Evolutionary conservation across 2,797 vertebrate species (phyloP).

Genomic region (Catostomus latipinnis): DNA sequence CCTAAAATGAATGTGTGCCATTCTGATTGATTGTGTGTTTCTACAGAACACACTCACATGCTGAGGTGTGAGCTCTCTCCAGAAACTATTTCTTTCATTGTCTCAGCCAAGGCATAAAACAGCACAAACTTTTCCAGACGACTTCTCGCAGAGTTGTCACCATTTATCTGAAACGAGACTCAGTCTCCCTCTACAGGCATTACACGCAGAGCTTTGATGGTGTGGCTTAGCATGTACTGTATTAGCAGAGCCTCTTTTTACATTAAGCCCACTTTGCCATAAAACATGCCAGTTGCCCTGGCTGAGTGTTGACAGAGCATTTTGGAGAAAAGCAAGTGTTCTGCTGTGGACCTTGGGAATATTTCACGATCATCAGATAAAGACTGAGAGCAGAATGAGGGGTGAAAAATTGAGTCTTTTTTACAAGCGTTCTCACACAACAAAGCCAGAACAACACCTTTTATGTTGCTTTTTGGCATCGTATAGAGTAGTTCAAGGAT

Average conservation of each 20-base stretch:
- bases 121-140: constrained; percentile 57
- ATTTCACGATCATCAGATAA: constrained; percentile 8
- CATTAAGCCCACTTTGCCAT: constrained; percentile 55
- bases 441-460: constrained; percentile 13
- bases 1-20: constrained; percentile 13
- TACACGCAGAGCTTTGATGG: constrained; percentile 64
- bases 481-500: background rate
- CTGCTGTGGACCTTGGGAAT: constrained; percentile 55
- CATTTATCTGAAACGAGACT: constrained; percentile 65
- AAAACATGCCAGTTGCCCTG: constrained; percentile 69
- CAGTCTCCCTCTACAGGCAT: constrained; percentile 63
- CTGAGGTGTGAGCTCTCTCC: constrained; percentile 9
- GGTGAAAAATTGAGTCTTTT: constrained; percentile 42
- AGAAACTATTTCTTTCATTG: constrained; percentile 26
- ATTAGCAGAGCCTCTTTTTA: constrained; percentile 66
- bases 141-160: constrained; percentile 54
- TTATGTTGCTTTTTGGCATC: background rate
- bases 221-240: constrained; percentile 57
- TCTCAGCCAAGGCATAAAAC: constrained; percentile 13
- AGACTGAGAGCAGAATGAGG: no score
- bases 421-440: constrained; percentile 61
- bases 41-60: constrained; percentile 4
- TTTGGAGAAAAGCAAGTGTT: constrained; percentile 43
- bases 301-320: constrained; percentile 38
- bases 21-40: constrained; percentile 9